Evolutionary conservation across 2,797 vertebrate species (phyloP).

Genomic region (Eulemur mongoz): DNA sequence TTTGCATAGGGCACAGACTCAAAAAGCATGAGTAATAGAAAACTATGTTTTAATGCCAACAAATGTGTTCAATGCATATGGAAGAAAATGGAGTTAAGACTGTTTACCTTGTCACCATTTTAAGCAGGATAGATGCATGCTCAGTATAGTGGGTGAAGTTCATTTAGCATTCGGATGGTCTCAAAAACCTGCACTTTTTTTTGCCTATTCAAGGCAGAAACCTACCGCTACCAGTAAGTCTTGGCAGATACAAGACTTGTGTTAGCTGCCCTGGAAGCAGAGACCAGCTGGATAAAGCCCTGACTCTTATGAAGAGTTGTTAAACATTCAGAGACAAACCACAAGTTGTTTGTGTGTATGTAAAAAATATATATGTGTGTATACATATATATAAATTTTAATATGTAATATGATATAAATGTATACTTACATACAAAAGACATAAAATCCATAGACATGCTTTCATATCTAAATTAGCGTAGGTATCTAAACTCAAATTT

Average conservation of each 20-base stretch:
- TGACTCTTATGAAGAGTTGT: too few relatives aligned
- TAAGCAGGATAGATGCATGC: neutral
- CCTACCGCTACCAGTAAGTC: neutral
- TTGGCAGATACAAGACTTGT: neutral
- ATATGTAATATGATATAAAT: too few relatives aligned
- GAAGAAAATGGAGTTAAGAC: neutral
- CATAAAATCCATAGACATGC: too few relatives aligned
- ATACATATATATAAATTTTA: too few relatives aligned
- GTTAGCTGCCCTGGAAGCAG: neutral
- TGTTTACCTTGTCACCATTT: neutral
- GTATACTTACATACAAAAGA: too few relatives aligned
- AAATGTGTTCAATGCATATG: too few relatives aligned
- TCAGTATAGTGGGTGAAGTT: neutral
- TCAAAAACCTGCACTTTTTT: neutral
- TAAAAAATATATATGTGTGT: too few relatives aligned
- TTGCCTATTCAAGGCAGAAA: neutral
- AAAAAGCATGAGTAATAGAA: neutral
- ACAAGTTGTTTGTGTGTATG: too few relatives aligned
- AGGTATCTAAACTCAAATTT: neutral
- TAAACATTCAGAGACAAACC: too few relatives aligned
- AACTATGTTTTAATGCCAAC: too few relatives aligned
- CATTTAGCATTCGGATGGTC: neutral
- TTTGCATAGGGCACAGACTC: neutral
- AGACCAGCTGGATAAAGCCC: too few relatives aligned
- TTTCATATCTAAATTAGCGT: neutral